A percentile compares a stretch with the other conserved stretches of the same genome.
Conservation (phyloP, 2,888 invertebrate genomes). For the Microctonus hyperodae region DNA sequence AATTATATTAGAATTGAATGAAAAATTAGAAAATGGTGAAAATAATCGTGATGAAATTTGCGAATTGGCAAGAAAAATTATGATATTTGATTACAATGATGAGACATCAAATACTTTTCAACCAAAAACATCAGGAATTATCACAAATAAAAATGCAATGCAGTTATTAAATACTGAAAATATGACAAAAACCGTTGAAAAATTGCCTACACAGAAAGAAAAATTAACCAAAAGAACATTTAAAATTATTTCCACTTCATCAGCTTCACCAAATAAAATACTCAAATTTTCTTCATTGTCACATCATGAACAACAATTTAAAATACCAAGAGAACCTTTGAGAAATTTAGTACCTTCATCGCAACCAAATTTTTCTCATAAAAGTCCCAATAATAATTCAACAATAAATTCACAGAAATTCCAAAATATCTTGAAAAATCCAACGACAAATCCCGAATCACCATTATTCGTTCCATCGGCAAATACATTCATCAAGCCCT, state of each 20-base stretch:
- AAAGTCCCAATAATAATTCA: not conserved
- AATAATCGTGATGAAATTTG: conserved; percentile 38
- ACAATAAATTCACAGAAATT: not conserved
- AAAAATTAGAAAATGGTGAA: conserved; percentile 37
- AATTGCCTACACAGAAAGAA: not conserved
- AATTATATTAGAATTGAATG: conserved; percentile 38
- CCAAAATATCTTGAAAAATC: conserved; percentile 16
- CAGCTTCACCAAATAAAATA: not conserved
- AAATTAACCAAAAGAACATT: not conserved
- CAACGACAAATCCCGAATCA: conserved; percentile 20
- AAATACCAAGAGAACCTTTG: not conserved
- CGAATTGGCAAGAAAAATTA: conserved; percentile 32
- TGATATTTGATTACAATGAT: conserved; percentile 21
- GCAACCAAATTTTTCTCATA: not conserved
- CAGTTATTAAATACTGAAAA: not conserved
- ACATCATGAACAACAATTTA: not conserved
- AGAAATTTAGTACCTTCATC: not conserved
- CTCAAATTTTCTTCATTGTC: not conserved
- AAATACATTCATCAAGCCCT: not conserved
- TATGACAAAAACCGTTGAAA: too few relatives aligned
- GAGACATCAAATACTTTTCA: not conserved
- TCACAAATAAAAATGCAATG: not conserved
- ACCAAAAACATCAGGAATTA: not conserved
- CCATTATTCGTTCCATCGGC: conserved; percentile 20
- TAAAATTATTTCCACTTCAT: not conserved